Evolutionary conservation across 2,888 invertebrate species (phyloP).

Genomic region (Tachystola acroxantha): DNA sequence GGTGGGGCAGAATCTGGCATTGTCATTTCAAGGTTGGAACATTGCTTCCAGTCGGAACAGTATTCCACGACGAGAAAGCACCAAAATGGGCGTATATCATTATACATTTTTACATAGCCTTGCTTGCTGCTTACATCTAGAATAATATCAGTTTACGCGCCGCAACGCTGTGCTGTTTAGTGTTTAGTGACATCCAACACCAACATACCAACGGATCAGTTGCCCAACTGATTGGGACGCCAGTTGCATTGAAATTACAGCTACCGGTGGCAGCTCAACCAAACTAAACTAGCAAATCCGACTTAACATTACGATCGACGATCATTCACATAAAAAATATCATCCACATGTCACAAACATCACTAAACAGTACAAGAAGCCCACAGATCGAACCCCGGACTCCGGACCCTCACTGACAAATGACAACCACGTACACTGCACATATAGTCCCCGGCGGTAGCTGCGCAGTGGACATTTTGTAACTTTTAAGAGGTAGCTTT

Average conservation of each 20-base stretch:
- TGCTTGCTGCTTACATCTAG: slow-evolving; percentile 16
- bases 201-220: no score
- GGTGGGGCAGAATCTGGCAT: no score
- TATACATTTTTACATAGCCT: slow-evolving; percentile 22
- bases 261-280: no score
- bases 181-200: no score
- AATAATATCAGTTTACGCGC: neutral
- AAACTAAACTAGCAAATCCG: no score
- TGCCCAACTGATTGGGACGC: no score
- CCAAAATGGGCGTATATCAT: slow-evolving; percentile 45
- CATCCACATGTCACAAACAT: neutral
- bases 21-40: no score
- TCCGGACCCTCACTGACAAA: slow-evolving; percentile 3
- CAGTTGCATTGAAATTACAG: no score
- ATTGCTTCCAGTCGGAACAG: slow-evolving; percentile 35
- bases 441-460: neutral
- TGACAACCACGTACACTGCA: neutral
- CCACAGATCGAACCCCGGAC: slow-evolving; percentile 1
- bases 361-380: neutral
- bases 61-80: slow-evolving; percentile 44
- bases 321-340: no score
- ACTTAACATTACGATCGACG: no score
- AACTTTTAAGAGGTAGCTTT: neutral
- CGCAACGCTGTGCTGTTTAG: neutral
- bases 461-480: slow-evolving; percentile 3